These are phyloP conservation scores for Drosophila merina DNA, from an alignment of 2,888 invertebrate species.

Conservation along the genomic window DNA sequence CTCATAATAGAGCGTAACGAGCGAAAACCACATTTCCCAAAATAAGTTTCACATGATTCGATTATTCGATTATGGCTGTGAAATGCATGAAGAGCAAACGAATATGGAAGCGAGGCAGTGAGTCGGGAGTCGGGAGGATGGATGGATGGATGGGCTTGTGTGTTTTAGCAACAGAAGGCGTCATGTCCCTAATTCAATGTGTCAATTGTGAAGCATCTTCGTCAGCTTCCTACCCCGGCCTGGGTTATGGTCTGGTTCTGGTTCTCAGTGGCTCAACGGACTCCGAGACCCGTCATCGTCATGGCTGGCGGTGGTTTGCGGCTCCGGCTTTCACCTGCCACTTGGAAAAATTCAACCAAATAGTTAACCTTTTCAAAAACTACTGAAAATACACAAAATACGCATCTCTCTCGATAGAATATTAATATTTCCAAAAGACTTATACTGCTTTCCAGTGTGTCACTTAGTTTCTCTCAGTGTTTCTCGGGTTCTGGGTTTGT, in stretches of 20 bases:
- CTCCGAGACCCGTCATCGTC: slow-evolving; percentile 21
- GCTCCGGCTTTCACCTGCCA: slow-evolving; percentile 8
- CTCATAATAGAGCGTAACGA: slow-evolving; percentile 40
- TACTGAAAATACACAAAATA: no score
- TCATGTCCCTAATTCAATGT: slow-evolving; percentile 76
- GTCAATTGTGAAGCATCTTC: slow-evolving; percentile 70
- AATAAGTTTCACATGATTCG: slow-evolving; percentile 57
- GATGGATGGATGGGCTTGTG: slow-evolving; percentile 27
- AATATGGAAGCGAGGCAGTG: slow-evolving; percentile 20
- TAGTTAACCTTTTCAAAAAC: no score
- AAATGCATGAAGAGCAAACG: slow-evolving; percentile 44
- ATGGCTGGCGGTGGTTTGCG: slow-evolving; percentile 31
- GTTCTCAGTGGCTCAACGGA: slow-evolving; percentile 28
- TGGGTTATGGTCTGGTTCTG: slow-evolving; percentile 26
- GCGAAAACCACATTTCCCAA: slow-evolving; percentile 46
- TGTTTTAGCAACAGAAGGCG: slow-evolving; percentile 63
- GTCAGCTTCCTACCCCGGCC: slow-evolving; percentile 43
- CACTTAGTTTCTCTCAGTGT: slow-evolving; percentile 13
- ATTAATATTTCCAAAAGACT: no score
- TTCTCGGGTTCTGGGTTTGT: neutral
- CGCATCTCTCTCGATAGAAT: no score
- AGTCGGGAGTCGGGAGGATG: slow-evolving; percentile 21
- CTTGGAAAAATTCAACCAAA: slow-evolving; percentile 2
- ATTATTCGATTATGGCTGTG: slow-evolving; percentile 55
- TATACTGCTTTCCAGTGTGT: no score